Base-by-base conservation (phyloP, 2,113 vertebrate species). In the Serilophus lunatus region DNA sequence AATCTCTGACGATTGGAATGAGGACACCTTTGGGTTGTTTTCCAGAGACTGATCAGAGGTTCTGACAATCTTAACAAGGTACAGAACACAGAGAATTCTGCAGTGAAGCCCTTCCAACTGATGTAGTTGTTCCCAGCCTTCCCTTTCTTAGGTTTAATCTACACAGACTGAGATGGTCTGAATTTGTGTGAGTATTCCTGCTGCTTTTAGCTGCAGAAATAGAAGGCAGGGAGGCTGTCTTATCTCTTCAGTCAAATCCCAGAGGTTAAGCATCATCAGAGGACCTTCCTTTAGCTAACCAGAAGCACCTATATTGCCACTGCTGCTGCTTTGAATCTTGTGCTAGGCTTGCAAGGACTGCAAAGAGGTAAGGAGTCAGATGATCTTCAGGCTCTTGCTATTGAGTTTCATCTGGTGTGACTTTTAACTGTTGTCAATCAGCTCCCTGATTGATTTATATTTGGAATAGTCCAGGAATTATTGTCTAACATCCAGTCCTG, bases 351-450 rank as follows among this genome's bases (percentile, higher is more conserved):
- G 82, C 79, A 90, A 85, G 35, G 44, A 81, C 82, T 92, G 69
- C 60, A 86, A 71, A 93, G 79, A 96, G 85, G 82, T 96, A 90
- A 94, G 31, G 51, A 95, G 80, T 53, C 90, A 92, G 94, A 94
- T 88, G 88, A 94, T 68, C 72, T 81, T 94, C 90, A 93, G 87
- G 56, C 47, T 97, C 59, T 63, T 77, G n/a, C 38, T 82, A 50
- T 64, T 23, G 79, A 84, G 49, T 78, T 92, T 83, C 95, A 90
- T 75, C 83, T 78, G 88, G 42, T 92, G 59, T 60, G 38, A 70
- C 59, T 74, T 60, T 85, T 54, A 94, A 77, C 71, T 74, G 53
- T 38, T 80, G 44, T 95, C 35, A 93, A 54, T 77, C 92, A 95
- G 50, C 63, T 92, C 75, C 84, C 70, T 84, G 80, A 86, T 70